phyloP scores from a whole-genome alignment of 2,888 invertebrate species.

The Drosophila mettleri region DNA sequence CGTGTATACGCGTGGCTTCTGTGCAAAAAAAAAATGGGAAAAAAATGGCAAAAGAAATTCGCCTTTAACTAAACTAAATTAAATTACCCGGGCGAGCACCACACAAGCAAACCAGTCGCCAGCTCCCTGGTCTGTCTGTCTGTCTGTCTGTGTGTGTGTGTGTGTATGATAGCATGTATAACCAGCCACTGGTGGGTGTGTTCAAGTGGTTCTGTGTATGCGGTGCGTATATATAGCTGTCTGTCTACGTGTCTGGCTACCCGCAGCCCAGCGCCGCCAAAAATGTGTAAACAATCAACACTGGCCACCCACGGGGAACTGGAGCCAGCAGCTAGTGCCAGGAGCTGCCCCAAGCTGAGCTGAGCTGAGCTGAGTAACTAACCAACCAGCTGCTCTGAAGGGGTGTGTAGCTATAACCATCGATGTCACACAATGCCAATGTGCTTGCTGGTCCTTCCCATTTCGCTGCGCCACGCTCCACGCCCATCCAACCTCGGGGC shows the following conservation, averaged over 20 bases:
- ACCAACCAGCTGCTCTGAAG: constrained; percentile 39
- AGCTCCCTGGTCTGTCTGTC: constrained; percentile 24
- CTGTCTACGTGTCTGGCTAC: constrained; percentile 32
- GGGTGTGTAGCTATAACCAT: constrained; percentile 51
- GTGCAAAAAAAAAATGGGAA: constrained; percentile 32
- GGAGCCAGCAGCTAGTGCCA: constrained; percentile 12
- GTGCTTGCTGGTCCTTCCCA: constrained; percentile 4
- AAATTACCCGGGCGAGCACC: constrained; percentile 49
- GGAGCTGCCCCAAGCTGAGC: constrained; percentile 26
- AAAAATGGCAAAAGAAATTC: constrained; percentile 47
- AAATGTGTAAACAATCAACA: constrained; percentile 79
- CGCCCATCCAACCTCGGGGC: background rate
- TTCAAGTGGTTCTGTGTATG: constrained; percentile 11
- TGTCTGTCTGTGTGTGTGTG: background rate
- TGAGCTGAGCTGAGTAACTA: constrained; percentile 44
- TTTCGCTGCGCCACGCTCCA: background rate
- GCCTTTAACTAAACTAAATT: constrained; percentile 71
- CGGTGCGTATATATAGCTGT: constrained; percentile 17
- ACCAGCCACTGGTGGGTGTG: constrained; percentile 43
- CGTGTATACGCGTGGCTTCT: constrained; percentile 36
- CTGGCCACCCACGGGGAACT: constrained; percentile 58
- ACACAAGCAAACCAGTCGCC: constrained; percentile 37
- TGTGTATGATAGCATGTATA: constrained; percentile 19
- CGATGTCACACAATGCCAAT: constrained; percentile 53
- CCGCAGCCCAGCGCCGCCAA: constrained; percentile 58